Base-by-base conservation (phyloP, 2,888 invertebrate genomes). In the Drosophila colorata region DNA sequence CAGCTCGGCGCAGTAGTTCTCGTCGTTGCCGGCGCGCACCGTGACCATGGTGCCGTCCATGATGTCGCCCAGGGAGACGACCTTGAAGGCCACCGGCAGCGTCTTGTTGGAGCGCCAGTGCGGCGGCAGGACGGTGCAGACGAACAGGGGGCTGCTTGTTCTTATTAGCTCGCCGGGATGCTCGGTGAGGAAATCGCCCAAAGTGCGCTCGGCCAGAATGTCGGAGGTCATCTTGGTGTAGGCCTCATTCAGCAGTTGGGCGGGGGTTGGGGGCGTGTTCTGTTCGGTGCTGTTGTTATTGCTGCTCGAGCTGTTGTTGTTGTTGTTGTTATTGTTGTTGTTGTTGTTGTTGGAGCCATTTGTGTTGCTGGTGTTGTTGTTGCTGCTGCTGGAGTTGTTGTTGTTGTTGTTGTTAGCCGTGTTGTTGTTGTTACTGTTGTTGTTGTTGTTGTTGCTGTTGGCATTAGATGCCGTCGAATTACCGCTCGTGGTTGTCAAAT, bases 41-140 rank as follows among this genome's bases (percentile, higher is more conserved):
- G 97, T 97, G 78, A 99, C 99, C 93, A 97, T 94, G 35, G 99
- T 99, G 1, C 99, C 99, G 91, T 99, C 99, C 83, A 96, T 96
- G 18, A 99, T 96, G 87, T 98, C 98, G 9, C 98, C 98, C 57
- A 99, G 93, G 4, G 98, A 97, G 59, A 98, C 97, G 88, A 99
- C 98, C 93, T 98, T 98, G 93, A 99, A 99, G 56, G 98, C 98
- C 67, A 97, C 96, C 48, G 99, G 99, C 70, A 99, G 94, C 4
- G 99, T 98, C 93, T 99, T 99, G 93, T 99, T 99, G 57, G 98
- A 98, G 78, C 99, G 94, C 99, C 99, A 99, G 92, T 99, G 99
- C 2, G 96, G 95, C 67, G 99, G 99, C 84, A 99, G 93, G 44
- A 97, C 97, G 37, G 98, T 98, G 93, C 99, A 99, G 74, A 99